Evolutionary conservation across 2,797 vertebrate species (phyloP).

Genomic region (Diceros bicornis): DNA sequence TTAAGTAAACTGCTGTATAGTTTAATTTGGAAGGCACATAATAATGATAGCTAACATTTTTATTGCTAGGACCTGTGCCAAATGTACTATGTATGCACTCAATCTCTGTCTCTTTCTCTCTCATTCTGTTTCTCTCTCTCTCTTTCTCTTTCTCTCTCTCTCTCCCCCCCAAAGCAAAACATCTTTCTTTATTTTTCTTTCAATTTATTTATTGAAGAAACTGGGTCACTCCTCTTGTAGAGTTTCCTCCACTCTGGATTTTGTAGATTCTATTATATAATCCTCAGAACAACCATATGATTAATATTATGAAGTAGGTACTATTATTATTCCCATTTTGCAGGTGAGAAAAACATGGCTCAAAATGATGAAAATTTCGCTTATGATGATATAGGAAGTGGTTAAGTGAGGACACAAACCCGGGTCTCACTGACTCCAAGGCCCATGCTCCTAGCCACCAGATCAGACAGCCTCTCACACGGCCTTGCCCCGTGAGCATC

Average conservation of each 20-base stretch:
- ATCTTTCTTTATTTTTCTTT: constrained; percentile 45
- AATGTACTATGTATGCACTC: background rate
- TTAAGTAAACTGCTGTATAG: background rate
- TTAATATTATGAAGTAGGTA: background rate
- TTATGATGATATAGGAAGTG: background rate
- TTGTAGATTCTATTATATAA: background rate
- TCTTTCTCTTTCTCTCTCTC: background rate
- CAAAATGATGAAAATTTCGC: background rate
- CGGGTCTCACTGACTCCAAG: background rate
- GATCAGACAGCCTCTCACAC: background rate
- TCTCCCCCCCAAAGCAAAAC: background rate
- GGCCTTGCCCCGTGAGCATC: background rate
- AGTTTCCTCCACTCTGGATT: constrained; percentile 1
- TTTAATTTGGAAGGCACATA: background rate
- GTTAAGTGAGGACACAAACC: background rate
- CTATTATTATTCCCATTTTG: background rate
- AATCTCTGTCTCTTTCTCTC: background rate
- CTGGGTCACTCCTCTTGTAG: background rate
- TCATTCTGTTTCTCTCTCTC: background rate
- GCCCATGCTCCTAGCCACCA: background rate
- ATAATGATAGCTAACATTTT: background rate
- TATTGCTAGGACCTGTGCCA: background rate
- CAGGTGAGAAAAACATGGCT: background rate
- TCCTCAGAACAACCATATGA: background rate
- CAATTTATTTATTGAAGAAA: constrained; percentile 21